phyloP scores from a whole-genome alignment of 2,113 vertebrate genomes.

The Podarcis muralis region DNA sequence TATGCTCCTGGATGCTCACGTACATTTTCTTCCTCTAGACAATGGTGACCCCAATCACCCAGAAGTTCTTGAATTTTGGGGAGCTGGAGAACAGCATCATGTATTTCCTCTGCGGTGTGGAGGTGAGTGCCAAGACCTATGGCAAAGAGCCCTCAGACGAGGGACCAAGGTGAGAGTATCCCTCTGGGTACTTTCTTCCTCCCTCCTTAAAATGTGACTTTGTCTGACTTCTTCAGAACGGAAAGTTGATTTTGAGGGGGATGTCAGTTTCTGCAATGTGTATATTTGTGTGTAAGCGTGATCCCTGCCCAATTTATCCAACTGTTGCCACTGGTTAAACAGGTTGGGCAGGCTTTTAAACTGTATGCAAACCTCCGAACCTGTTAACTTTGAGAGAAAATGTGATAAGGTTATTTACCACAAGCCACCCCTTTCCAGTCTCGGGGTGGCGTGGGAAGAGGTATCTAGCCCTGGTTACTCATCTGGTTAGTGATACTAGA shows the following conservation, averaged over 20 bases:
- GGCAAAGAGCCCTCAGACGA: no score
- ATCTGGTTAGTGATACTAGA: background rate
- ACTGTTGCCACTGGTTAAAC: background rate
- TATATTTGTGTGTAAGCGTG: background rate
- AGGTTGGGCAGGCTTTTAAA: background rate
- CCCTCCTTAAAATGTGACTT: background rate
- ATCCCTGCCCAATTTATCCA: background rate
- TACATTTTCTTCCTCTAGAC: slow-evolving; percentile 67
- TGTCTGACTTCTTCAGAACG: background rate
- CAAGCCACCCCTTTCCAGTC: background rate
- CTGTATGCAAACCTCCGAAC: background rate
- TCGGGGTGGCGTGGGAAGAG: no score
- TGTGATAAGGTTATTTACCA: background rate
- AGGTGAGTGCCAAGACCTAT: slow-evolving; percentile 62
- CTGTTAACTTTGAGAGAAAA: background rate
- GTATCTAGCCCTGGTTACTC: background rate
- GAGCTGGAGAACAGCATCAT: slow-evolving; percentile 87
- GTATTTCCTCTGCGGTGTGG: slow-evolving; percentile 83
- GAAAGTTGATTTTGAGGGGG: background rate
- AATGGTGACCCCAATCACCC: slow-evolving; percentile 86
- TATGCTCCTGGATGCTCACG: no score
- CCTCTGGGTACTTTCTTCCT: background rate
- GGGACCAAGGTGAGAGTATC: background rate
- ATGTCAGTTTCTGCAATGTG: background rate
- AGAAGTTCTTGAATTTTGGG: slow-evolving; percentile 80